Evolutionary conservation across 2,797 vertebrate species (phyloP).

Genomic region (Aselliscus stoliczkanus): DNA sequence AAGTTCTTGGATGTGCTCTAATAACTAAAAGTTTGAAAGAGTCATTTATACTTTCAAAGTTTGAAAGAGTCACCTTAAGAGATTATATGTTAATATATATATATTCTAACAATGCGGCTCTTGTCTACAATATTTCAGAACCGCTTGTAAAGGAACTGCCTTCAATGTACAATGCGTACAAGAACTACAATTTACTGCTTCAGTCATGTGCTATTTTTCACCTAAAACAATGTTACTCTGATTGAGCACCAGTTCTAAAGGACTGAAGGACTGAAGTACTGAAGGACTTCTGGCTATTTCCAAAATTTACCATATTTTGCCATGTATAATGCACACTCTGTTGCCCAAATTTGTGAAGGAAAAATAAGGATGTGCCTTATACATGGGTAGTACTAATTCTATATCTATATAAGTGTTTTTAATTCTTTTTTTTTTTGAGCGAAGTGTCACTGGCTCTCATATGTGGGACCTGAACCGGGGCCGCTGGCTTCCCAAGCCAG

Average conservation of each 20-base stretch:
- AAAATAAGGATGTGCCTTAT: no score
- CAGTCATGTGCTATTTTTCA: neutral
- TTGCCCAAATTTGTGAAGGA: no score
- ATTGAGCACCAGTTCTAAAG: neutral
- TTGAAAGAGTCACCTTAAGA: neutral
- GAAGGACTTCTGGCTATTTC: neutral
- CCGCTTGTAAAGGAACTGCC: neutral
- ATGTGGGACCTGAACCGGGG: no score
- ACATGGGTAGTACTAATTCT: no score
- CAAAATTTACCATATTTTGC: neutral
- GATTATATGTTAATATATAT: neutral
- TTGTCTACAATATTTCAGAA: slow-evolving; percentile 9
- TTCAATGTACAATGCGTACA: neutral
- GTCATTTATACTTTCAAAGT: neutral
- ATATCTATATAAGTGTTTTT: no score
- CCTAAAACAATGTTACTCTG: neutral
- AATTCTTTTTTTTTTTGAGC: no score
- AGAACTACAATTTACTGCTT: neutral
- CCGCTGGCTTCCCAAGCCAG: no score
- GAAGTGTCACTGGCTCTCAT: no score
- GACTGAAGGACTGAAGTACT: no score
- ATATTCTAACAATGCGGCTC: neutral
- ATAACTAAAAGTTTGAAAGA: neutral
- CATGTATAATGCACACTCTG: no score
- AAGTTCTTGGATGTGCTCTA: neutral